Evolutionary conservation across 2,113 vertebrate species (phyloP).

Genomic region (Fregetta grallaria): DNA sequence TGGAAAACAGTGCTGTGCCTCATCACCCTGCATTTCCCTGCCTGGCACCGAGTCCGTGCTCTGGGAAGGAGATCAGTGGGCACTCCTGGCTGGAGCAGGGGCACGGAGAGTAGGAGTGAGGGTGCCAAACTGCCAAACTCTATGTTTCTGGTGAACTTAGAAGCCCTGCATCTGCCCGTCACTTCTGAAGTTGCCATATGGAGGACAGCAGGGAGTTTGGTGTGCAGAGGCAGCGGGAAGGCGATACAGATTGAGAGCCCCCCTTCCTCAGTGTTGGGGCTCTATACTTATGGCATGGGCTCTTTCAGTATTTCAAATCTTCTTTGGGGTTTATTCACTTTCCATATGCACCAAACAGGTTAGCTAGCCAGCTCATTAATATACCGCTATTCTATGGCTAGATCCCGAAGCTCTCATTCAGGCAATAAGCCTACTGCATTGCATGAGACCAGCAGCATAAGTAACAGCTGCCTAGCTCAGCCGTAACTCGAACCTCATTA

Average conservation of each 20-base stretch:
- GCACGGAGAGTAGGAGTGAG: not conserved
- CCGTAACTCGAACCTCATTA: not conserved
- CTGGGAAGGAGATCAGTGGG: not conserved
- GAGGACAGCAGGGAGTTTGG: not conserved
- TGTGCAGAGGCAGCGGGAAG: not conserved
- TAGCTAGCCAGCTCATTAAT: not conserved
- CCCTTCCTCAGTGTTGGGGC: not conserved
- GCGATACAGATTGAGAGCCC: not conserved
- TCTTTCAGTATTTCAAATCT: not conserved
- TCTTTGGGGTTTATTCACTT: not conserved
- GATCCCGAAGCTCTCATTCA: not conserved
- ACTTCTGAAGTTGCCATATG: not conserved
- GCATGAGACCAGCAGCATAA: not conserved
- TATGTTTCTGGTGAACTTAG: not conserved
- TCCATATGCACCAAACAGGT: not conserved
- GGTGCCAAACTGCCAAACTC: not conserved
- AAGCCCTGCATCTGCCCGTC: not conserved
- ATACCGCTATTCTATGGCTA: fast-evolving
- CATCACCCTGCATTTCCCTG: not conserved
- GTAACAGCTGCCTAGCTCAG: not conserved
- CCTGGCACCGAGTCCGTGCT: fast-evolving
- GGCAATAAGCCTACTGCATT: not conserved
- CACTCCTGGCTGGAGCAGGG: not conserved
- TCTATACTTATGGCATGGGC: not conserved
- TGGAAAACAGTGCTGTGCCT: not conserved